Evolutionary conservation across 1,140 invertebrate species (phyloP).

Genomic region (Drosophila sproati): DNA sequence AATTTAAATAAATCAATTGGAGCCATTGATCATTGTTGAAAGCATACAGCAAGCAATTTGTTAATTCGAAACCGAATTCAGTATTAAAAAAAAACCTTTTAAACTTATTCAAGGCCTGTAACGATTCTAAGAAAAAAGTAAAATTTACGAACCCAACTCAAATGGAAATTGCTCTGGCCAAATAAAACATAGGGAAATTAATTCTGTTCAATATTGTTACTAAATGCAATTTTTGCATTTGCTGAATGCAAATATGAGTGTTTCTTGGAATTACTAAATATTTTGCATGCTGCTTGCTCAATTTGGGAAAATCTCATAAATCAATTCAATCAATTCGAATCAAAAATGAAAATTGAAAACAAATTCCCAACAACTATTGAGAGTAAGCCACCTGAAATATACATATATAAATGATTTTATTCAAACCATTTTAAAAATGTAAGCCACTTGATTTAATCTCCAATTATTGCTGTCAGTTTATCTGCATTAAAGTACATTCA

Average conservation of each 20-base stretch:
- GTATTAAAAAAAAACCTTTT: background rate
- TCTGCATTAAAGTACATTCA: too few relatives aligned
- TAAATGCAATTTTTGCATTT: background rate
- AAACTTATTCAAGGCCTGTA: background rate
- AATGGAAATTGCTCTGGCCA: background rate
- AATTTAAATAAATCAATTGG: background rate
- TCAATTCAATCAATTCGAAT: background rate
- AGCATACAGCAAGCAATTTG: background rate
- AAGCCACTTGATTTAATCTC: too few relatives aligned
- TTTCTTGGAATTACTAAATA: background rate
- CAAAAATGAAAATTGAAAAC: too few relatives aligned
- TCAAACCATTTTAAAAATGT: too few relatives aligned
- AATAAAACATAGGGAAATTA: background rate
- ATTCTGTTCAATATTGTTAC: background rate
- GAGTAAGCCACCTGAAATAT: too few relatives aligned
- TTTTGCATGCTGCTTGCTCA: background rate
- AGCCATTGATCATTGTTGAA: too few relatives aligned
- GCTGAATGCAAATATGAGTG: background rate
- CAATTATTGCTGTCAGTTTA: too few relatives aligned
- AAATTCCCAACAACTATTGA: too few relatives aligned
- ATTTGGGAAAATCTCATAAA: background rate
- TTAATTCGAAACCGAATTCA: background rate
- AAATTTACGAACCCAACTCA: background rate
- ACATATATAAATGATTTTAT: too few relatives aligned
- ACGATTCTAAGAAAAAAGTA: background rate